Base-by-base conservation (phyloP, 37 sponge, comb jelly and placozoan genomes). In the Tethya wilhelma region DNA sequence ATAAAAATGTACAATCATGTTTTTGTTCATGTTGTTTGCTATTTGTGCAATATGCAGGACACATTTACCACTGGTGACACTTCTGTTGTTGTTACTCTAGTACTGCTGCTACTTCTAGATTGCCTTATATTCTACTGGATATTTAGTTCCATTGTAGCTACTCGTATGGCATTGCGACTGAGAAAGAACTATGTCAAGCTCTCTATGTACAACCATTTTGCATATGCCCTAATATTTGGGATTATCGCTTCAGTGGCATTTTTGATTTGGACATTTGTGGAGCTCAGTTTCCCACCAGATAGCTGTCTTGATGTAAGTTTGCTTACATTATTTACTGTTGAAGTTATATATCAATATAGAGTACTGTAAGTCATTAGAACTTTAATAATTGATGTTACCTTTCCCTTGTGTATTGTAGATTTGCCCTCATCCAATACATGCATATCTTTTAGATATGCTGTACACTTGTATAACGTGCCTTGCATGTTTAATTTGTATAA, bases 191-290 rank as follows among this genome's bases (percentile, higher is more conserved):
- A 40, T 38, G 68, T 78, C 26, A 94, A 94, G 62, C 89, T 94
- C 1, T 23, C 95, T n/a, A 60, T 94, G 59, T 94, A 94, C 75
- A 90, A 88, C 67, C 91, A 90, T 44, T 71, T 94, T 23, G 73
- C 75, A 2, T 82, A 86, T 64, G 71, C 85, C 11, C 79, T 94
- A 70, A 81, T 94, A 23, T 87, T 87, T 64, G 82, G 86, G 45
- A 87, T 84, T 1, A 33, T 93, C 22, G 81, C 76, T 8, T 56
- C 87, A 8, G 29, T 87, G 4, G 81, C 38, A 1, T 87, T 87
- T 63, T 28, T 74, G 11, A 23, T 87, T 4, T 87, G 87, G 87
- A 30, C 23, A 36, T 59, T 87, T 26, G 44, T 87, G 1, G 67
- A 20, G 3, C 36, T 80, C 42, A 66, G 57, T 56, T 83, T 65